phyloP scores from a whole-genome alignment of 92 coral and sea anemone species.

The Bergia sp. region DNA sequence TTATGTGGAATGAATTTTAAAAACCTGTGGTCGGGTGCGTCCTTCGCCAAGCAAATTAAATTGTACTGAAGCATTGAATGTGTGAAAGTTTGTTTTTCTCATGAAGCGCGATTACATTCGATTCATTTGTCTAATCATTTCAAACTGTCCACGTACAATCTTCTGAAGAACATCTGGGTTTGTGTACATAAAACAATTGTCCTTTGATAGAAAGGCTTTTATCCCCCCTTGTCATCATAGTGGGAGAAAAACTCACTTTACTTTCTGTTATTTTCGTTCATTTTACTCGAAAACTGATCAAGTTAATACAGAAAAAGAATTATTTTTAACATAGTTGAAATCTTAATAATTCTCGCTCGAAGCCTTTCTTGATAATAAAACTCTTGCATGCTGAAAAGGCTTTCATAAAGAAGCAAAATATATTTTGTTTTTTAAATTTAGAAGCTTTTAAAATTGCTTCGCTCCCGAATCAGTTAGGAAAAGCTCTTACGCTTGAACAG shows the following conservation, averaged over 20 bases:
- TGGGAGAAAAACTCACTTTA: background rate
- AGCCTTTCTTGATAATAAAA: background rate
- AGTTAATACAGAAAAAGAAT: background rate
- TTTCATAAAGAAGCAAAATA: background rate
- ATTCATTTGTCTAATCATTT: slow-evolving; percentile 25
- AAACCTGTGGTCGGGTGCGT: background rate
- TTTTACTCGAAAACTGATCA: slow-evolving; percentile 1
- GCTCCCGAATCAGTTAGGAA: background rate
- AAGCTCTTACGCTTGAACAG: background rate
- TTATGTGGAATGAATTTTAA: too few relatives aligned
- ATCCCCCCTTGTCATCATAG: slow-evolving; percentile 11
- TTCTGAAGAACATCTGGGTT: slow-evolving; percentile 33
- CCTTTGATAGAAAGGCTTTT: slow-evolving; percentile 29
- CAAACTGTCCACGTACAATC: slow-evolving; percentile 30
- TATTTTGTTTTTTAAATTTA: background rate
- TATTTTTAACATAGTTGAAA: background rate
- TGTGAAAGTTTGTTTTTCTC: slow-evolving; percentile 40
- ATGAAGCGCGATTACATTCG: background rate
- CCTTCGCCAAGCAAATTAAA: slow-evolving; percentile 4
- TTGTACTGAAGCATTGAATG: slow-evolving; percentile 20
- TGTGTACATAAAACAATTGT: slow-evolving; percentile 33
- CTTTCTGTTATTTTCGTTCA: too few relatives aligned
- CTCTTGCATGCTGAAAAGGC: background rate
- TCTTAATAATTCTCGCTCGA: background rate
- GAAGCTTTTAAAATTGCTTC: background rate